phyloP scores from a whole-genome alignment of 2,797 vertebrate genomes.

The Lutjanus argentimaculatus region DNA sequence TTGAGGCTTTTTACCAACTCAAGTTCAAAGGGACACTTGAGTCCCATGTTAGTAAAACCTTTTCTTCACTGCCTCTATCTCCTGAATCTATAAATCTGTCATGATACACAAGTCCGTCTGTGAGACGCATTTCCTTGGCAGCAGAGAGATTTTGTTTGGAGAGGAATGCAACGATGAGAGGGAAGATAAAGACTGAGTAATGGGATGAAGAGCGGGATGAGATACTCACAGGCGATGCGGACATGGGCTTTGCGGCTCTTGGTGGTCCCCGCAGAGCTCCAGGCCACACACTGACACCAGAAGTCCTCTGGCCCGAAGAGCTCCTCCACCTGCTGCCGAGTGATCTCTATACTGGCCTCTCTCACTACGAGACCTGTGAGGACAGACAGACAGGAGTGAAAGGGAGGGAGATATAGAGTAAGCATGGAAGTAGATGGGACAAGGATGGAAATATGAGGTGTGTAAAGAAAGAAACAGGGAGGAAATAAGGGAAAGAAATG shows the following conservation, averaged over 20 bases:
- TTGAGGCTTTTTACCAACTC: slow-evolving; percentile 60
- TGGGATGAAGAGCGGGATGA: slow-evolving; percentile 25
- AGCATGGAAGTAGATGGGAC: background rate
- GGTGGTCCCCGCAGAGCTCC: slow-evolving; percentile 98
- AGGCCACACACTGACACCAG: slow-evolving; percentile 99
- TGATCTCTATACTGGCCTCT: slow-evolving; percentile 98
- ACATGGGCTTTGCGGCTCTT: slow-evolving; percentile 98
- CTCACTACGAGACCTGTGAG: slow-evolving; percentile 94
- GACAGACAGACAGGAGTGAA: slow-evolving; percentile 18
- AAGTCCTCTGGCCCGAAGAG: slow-evolving; percentile 97
- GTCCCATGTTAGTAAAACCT: slow-evolving; percentile 56
- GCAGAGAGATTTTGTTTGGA: slow-evolving; percentile 59
- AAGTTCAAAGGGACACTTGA: slow-evolving; percentile 69
- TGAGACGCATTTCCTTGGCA: slow-evolving; percentile 53
- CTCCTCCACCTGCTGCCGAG: slow-evolving; percentile 98
- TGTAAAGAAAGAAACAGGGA: background rate
- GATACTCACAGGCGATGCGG: slow-evolving; percentile 96
- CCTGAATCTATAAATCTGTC: slow-evolving; percentile 67
- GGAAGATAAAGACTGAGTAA: slow-evolving; percentile 54
- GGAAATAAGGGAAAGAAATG: background rate
- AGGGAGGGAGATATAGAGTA: background rate
- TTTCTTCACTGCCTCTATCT: slow-evolving; percentile 51
- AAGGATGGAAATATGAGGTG: background rate
- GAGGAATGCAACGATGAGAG: slow-evolving; percentile 58
- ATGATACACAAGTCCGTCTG: slow-evolving; percentile 44